Base-by-base conservation (phyloP, 1,140 invertebrate species). In the Diploscapter pachys region DNA sequence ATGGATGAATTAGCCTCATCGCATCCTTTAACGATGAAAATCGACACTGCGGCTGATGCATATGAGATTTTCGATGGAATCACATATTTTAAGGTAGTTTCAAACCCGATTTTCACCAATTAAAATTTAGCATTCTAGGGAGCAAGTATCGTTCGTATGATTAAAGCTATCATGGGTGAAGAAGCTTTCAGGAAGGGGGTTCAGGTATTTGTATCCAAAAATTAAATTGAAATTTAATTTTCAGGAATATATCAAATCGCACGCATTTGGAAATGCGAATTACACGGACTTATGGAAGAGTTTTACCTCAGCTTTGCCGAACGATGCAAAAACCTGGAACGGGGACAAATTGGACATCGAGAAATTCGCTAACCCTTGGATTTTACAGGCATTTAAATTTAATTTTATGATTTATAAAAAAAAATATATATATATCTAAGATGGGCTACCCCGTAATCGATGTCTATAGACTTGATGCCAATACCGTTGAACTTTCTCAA, bases 401-500 rank as follows among this genome's bases (percentile, higher is more conserved):
- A 0, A 31, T 31, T 31, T 31, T 31, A 31, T 31, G 31, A 31
- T 31, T 31, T 31, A 31, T 31, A 31, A 31, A 31, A n/a, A n/a
- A n/a, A 31, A 31, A 31, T 31, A 31, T 31, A 31, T 31, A 31
- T 31, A 31, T 31, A 31, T 31, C 31, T 31, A 31, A 31, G 70
- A 84, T 85, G 71, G 83, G 83, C 11, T 84, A 80, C 53, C 83
- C 83, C 6, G 72, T 82, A 3, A 70, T 85, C 53, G 72, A 86
- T 48, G 76, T 83, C 4, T 65, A 72, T 13, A 70, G 79, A 31
- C 50, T 81, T n/a, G 82, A 81, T 59, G 72, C 68, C 3, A 66
- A 81, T 3, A 75, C 65, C 6, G 82, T 86, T 3, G 77, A 80
- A 66, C 55, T 84, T 8, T 76, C 68, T 51, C 83, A 84, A 69